Conservation (phyloP, 2,888 invertebrate species). For the Callinectes sapidus region DNA sequence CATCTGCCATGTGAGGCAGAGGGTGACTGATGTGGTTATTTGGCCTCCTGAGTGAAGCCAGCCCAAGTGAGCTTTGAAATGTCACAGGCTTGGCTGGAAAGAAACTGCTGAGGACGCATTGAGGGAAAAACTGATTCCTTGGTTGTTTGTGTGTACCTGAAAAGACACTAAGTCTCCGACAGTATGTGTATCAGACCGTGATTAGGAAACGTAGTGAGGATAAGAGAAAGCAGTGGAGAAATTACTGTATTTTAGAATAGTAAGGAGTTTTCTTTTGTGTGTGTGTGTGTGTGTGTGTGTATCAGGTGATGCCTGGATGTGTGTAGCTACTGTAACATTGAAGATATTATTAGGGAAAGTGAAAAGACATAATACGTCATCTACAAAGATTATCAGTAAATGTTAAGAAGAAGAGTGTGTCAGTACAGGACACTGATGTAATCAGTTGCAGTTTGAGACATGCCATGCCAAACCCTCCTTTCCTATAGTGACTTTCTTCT, state of each 20-base stretch:
- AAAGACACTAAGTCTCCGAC: neutral
- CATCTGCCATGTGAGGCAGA: neutral
- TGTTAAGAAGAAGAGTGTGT: neutral
- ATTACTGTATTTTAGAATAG: neutral
- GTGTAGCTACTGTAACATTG: neutral
- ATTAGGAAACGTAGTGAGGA: neutral
- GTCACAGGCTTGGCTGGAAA: neutral
- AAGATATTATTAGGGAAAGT: neutral
- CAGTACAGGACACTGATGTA: neutral
- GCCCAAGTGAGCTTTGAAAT: neutral
- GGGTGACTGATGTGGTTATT: neutral
- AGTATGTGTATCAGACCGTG: neutral
- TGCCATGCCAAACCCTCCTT: neutral
- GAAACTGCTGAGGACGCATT: neutral
- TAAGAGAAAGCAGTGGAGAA: neutral
- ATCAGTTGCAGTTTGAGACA: neutral
- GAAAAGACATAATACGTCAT: neutral
- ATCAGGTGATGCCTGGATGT: neutral
- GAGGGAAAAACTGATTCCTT: neutral
- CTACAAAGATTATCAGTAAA: neutral
- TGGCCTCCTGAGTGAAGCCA: neutral
- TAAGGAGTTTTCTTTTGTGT: neutral
- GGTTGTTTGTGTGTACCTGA: slow-evolving; percentile 24
- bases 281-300: neutral
- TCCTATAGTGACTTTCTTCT: neutral